Evolutionary conservation across 2,113 vertebrate species (phyloP), one percentile per base, ranked within the genome.

Genomic region (Cheilinus undulatus): DNA sequence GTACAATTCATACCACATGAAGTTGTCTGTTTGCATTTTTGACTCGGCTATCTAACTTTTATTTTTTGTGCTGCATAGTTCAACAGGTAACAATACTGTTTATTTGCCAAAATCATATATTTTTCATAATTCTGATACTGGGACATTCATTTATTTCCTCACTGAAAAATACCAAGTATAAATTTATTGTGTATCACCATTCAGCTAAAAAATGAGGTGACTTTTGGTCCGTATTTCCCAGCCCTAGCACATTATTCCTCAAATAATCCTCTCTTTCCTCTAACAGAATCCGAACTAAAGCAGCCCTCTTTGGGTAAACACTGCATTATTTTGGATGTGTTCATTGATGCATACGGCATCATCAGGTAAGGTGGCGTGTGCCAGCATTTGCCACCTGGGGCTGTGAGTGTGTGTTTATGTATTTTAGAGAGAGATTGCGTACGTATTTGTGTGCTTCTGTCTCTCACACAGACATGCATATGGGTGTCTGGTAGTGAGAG

Each of bases 361-460:
- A 87, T 86, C 88, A 88, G 86, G 88, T 87, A 67, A 82, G 62
- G 66, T 71, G 9, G 70, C 10, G 65, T 59, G 50, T 85, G 89
- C 86, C 86, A 89, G 84, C 72, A 24, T 72, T 67, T 71, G 84
- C 85, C 90, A 92, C 89, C 90, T 92, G 91, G 87, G 87, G 85
- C 78, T 84, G 79, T 67, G 68, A 63, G 43, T 45, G 42, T 52
- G 66, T 78, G 79, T 75, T n/a, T 67, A 9, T 68, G 34, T 54
- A 6, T 61, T 17, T 76, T 20, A 53, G 50, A 34, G 43, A 65
- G 69, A 42, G 40, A 42, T 54, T 46, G 54, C 24, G 17, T 50
- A 53, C 56, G 79, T 22, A 52, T 70, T 50, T 77, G 52, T 60
- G 52, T 46, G 10, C 20, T 19, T 71, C 45, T 20, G 26, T 12